phyloP scores from a whole-genome alignment of 2,797 vertebrate species.

The Propithecus perrieri region DNA sequence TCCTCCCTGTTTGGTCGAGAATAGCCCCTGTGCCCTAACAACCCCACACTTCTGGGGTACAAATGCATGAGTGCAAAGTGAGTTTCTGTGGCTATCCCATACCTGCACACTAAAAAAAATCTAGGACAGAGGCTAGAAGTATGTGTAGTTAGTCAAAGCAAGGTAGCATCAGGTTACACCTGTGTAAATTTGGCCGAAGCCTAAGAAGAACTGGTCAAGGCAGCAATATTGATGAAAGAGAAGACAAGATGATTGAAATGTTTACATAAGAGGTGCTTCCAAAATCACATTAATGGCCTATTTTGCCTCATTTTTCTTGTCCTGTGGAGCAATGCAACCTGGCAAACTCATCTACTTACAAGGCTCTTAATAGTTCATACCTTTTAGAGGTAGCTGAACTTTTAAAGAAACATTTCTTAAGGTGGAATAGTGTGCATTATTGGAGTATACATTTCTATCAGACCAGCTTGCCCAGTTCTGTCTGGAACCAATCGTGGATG shows the following conservation, averaged over 20 bases:
- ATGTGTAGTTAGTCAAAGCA: not conserved
- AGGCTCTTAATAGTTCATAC: not conserved
- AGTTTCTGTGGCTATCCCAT: not conserved
- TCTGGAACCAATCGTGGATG: not conserved
- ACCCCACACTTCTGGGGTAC: no score
- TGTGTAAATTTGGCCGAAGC: not conserved
- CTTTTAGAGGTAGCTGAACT: not conserved
- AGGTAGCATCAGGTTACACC: not conserved
- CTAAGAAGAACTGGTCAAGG: not conserved
- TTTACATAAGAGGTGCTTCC: not conserved
- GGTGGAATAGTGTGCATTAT: not conserved
- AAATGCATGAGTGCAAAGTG: not conserved
- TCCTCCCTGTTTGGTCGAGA: not conserved
- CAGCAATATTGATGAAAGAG: not conserved
- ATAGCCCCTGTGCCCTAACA: not conserved
- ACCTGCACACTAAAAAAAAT: not conserved
- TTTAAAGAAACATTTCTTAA: not conserved
- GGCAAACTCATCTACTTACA: not conserved
- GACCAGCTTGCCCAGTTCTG: not conserved
- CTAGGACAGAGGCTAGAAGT: no score
- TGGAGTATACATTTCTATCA: not conserved
- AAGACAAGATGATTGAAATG: not conserved
- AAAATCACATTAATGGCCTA: not conserved
- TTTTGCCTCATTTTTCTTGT: not conserved
- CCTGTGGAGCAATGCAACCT: not conserved